Evolutionary conservation across 2,797 vertebrate genomes (phyloP).

Genomic region (Melanogrammus aeglefinus): DNA sequence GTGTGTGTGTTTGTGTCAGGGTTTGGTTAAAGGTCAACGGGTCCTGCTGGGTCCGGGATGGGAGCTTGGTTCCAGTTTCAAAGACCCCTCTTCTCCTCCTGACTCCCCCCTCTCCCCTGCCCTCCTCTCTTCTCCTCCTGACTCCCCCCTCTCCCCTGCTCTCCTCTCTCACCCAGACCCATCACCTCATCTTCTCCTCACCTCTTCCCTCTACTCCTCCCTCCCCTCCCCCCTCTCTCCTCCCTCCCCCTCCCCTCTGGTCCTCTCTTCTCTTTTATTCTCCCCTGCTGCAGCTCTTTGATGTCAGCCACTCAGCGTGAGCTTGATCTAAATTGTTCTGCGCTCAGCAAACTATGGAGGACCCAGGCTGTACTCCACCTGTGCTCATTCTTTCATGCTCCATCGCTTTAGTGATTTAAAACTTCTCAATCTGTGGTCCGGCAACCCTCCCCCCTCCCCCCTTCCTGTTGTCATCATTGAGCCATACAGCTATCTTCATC

Average conservation of each 20-base stretch:
- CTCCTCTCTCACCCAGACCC: no score
- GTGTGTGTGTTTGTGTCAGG: conserved; percentile 9
- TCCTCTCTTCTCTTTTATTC: neutral
- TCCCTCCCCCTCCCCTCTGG: no score
- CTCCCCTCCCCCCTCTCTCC: no score
- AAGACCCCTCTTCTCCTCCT: neutral
- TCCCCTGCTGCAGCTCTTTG: conserved; percentile 25
- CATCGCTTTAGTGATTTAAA: conserved; percentile 18
- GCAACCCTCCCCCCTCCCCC: neutral
- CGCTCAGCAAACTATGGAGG: neutral
- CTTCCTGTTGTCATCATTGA: no score
- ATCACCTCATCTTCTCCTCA: no score
- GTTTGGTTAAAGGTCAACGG: neutral
- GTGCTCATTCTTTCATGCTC: conserved; percentile 19
- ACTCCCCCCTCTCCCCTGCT: neutral
- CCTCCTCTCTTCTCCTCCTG: no score
- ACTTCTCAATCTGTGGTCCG: neutral
- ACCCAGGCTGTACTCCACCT: conserved; percentile 14
- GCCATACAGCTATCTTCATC: no score
- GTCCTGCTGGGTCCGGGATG: neutral
- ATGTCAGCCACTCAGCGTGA: conserved; percentile 19
- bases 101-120: neutral
- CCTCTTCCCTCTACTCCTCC: no score
- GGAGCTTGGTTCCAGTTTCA: conserved; percentile 16
- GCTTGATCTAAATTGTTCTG: conserved; percentile 7